These are phyloP conservation scores for Brassicogethes aeneus DNA, from an alignment of 2,888 invertebrate species.

Conservation along the genomic window DNA sequence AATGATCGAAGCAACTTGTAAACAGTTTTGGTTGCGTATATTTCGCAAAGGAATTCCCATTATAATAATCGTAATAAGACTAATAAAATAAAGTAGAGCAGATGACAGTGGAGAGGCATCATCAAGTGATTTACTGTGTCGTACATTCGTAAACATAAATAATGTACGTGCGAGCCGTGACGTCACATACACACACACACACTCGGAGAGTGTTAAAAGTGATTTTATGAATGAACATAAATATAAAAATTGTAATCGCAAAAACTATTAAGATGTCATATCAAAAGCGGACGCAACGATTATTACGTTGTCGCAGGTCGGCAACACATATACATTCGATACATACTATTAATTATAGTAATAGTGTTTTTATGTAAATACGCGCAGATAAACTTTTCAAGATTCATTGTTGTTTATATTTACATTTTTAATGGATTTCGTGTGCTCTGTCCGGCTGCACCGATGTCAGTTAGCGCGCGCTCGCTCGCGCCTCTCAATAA, in stretches of 20 bases:
- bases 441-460: too few species aligned
- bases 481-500: too few species aligned
- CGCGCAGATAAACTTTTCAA: constrained; percentile 7
- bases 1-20: too few species aligned
- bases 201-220: not conserved
- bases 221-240: constrained; percentile 1
- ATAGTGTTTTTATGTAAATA: constrained; percentile 15
- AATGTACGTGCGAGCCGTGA: not conserved
- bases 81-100: too few species aligned
- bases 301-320: constrained; percentile 17
- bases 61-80: too few species aligned
- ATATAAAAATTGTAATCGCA: not conserved
- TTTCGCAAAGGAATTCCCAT: too few species aligned
- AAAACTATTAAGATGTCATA: constrained; percentile 1
- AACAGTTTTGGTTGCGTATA: too few species aligned
- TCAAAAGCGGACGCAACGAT: constrained; percentile 10
- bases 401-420: constrained; percentile 4
- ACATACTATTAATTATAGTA: constrained; percentile 13
- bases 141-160: not conserved
- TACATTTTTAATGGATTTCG: not conserved
- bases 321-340: constrained; percentile 7
- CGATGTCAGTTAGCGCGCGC: too few species aligned
- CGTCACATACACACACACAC: not conserved
- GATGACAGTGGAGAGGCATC: too few species aligned
- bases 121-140: too few species aligned